phyloP scores from a whole-genome alignment of 2,888 invertebrate species.

The Pemphredon lugubris region DNA sequence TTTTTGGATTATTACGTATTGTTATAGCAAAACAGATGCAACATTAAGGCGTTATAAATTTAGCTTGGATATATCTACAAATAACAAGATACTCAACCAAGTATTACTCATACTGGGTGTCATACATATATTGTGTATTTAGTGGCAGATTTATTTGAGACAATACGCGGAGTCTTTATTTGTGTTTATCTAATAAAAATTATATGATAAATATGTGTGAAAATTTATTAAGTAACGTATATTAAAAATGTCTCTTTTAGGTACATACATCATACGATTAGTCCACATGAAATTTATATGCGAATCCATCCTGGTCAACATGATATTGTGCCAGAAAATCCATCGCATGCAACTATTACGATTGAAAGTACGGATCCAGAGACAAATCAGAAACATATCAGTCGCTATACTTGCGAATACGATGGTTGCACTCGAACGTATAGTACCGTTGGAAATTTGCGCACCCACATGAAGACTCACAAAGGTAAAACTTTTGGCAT shows the following conservation, averaged over 20 bases:
- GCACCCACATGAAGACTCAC: conserved; percentile 97
- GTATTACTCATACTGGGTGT: conserved; percentile 54
- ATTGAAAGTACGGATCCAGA: conserved; percentile 85
- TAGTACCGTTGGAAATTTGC: conserved; percentile 95
- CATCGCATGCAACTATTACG: conserved; percentile 86
- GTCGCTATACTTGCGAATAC: conserved; percentile 93
- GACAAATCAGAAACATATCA: conserved; percentile 84
- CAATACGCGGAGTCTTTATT: neutral
- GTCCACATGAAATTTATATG: conserved; percentile 87
- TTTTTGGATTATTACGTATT: too few species aligned
- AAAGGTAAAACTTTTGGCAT: conserved; percentile 87
- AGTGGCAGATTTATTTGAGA: conserved; percentile 10
- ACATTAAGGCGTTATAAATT: conserved; percentile 57
- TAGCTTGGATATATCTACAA: conserved; percentile 38
- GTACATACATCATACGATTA: conserved; percentile 87
- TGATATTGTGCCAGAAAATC: conserved; percentile 85
- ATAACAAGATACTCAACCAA: conserved; percentile 47
- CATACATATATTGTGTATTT: conserved; percentile 42
- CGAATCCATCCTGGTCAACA: conserved; percentile 86
- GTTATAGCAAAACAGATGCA: conserved; percentile 8
- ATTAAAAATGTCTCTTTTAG: conserved; percentile 77
- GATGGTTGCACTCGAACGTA: conserved; percentile 94
- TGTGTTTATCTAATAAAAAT: conserved; percentile 1
- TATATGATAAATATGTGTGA: neutral
- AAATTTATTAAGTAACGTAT: neutral